phyloP scores from a whole-genome alignment of 2,888 invertebrate genomes.

The Hemaris fuciformis region DNA sequence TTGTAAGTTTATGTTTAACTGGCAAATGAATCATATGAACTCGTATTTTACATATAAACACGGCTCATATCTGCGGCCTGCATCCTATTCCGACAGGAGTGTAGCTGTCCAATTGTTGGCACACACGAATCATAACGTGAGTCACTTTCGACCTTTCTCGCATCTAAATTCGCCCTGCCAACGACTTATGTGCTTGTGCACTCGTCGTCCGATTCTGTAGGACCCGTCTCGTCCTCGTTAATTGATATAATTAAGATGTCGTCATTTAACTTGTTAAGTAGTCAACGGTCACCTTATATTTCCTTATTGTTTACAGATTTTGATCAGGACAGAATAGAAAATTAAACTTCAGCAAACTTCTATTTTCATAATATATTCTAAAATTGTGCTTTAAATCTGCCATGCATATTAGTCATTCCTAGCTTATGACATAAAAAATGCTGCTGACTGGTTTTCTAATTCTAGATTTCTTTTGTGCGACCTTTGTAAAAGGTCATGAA shows the following conservation, averaged over 20 bases:
- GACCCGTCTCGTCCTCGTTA: conserved; percentile 35
- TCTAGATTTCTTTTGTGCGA: conserved; percentile 30
- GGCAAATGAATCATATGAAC: background rate
- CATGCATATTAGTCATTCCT: background rate
- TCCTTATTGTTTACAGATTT: background rate
- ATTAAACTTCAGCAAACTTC: background rate
- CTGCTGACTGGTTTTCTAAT: conserved; percentile 17
- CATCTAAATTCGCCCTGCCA: conserved; percentile 71
- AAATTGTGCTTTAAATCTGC: background rate
- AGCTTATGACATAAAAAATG: background rate
- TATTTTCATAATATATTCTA: too few relatives aligned
- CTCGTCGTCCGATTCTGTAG: conserved; percentile 21
- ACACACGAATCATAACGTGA: conserved; percentile 50
- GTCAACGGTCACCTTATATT: background rate
- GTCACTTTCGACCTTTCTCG: conserved; percentile 67
- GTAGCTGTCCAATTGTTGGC: conserved; percentile 26
- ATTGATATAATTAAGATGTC: conserved; percentile 53
- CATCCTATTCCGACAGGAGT: conserved; percentile 23
- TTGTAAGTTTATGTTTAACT: too few relatives aligned
- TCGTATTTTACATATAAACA: background rate
- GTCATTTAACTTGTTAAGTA: conserved; percentile 24
- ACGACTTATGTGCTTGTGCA: conserved; percentile 44
- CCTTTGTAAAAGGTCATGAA: conserved; percentile 48
- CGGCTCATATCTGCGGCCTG: conserved; percentile 10
- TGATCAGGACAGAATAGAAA: background rate